Base-by-base conservation (phyloP, 2,888 invertebrate genomes). In the Phaonia tiefii region DNA sequence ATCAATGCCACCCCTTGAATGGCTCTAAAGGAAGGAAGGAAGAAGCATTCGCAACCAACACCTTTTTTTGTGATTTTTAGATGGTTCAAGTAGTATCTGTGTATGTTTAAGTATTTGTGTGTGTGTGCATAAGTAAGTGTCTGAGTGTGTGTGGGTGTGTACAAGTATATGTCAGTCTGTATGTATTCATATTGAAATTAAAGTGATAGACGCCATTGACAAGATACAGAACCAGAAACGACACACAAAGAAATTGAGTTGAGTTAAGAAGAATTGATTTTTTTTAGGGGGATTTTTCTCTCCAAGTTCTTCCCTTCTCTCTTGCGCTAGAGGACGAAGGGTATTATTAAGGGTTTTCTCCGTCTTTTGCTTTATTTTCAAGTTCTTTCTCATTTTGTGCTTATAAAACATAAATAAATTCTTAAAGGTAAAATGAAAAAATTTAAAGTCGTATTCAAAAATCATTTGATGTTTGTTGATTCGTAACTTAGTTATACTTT, bases 131-230 rank as follows among this genome's bases (percentile, higher is more conserved):
- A 13, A 15, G n/a, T 46, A 13, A 31, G 37, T 80, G 49, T 60
- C 31, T 63, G 25, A 42, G 63, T 49, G 63, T 10, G 15, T 13
- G 26, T 11, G 8, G 20, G 37, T 17, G 58, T 60, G 56, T 31
- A 17, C 39, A 25, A 42, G 13, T 54, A 51, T 31, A 58, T n/a
- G 56, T 66, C 15, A 69, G 31, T 26, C 49, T 56, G 67, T 39
- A 49, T 75, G 72, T 73, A 67, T 69, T 79, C 69, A 69, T 63
- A 63, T 42, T 51, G 54, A 80, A 74, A 80, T 71, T 63, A 75
- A 71, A 78, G 46, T 78, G 80, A 81, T 75, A 81, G 77, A 78
- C 80, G 80, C 80, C 80, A 81, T 81, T 77, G 60, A 75, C 66
- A 74, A 44, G 46, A 80, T 56, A 70, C 69, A 77, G 44, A 25